A percentile compares a stretch with the other conserved stretches of the same genome.
Conservation (phyloP, 2,797 vertebrate genomes). For the Microchirus variegatus region DNA sequence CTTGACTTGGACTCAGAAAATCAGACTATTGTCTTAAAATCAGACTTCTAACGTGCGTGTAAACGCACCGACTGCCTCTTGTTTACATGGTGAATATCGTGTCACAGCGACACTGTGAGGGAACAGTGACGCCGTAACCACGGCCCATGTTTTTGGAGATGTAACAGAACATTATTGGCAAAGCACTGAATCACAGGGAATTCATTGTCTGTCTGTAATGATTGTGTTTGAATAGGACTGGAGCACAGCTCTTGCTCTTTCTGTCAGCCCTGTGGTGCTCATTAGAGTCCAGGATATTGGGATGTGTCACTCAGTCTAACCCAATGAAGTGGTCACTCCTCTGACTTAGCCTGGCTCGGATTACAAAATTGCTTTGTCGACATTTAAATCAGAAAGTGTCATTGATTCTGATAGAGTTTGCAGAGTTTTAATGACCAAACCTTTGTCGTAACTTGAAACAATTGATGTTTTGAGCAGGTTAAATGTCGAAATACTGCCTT, state of each 20-base stretch:
- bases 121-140: constrained; percentile 7
- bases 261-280: constrained; percentile 62
- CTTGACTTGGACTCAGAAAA: too few species aligned
- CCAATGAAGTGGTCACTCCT: constrained; percentile 63
- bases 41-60: too few species aligned
- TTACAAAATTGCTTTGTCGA: constrained; percentile 49
- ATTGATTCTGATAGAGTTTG: too few species aligned
- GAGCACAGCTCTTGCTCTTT: constrained; percentile 56
- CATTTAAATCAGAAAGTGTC: too few species aligned
- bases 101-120: constrained; percentile 8
- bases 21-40: too few species aligned
- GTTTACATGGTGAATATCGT: constrained; percentile 20
- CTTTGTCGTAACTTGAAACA: too few species aligned
- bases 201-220: constrained; percentile 49
- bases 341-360: constrained; percentile 48
- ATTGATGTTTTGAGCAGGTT: too few species aligned
- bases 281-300: constrained; percentile 63
- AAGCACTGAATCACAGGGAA: constrained; percentile 44
- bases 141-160: constrained; percentile 27
- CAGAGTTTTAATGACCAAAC: too few species aligned
- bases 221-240: constrained; percentile 57
- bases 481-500: too few species aligned
- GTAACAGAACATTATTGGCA: constrained; percentile 24
- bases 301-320: constrained; percentile 52
- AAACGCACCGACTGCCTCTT: neutral